Evolutionary conservation across 2,113 vertebrate genomes (phyloP).

Genomic region (Muscicapa adusta): DNA sequence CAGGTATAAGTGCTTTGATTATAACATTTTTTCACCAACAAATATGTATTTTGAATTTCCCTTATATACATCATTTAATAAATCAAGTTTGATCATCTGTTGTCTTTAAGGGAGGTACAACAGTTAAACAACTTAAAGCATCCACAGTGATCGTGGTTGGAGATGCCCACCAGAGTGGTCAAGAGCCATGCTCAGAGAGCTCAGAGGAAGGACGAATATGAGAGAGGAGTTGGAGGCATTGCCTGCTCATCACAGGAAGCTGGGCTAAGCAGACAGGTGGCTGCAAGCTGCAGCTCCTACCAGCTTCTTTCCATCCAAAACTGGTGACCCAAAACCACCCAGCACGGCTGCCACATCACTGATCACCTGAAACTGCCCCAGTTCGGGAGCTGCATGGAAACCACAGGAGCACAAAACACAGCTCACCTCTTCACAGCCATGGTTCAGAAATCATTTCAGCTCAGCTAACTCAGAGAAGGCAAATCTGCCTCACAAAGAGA

Average conservation of each 20-base stretch:
- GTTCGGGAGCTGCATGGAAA: neutral
- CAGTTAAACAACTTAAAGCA: neutral
- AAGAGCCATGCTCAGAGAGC: neutral
- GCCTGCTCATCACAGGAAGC: too few species aligned
- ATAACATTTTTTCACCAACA: neutral
- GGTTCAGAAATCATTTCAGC: neutral
- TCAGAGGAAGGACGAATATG: neutral
- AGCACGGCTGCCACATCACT: neutral
- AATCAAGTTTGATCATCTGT: neutral
- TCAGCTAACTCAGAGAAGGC: constrained; percentile 32
- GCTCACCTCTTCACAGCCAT: neutral
- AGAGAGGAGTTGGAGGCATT: neutral
- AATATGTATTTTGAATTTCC: neutral
- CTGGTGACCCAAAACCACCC: neutral
- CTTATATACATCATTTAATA: neutral
- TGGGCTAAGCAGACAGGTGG: neutral
- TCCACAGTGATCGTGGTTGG: neutral
- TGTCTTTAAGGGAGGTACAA: neutral
- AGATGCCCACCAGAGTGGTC: neutral
- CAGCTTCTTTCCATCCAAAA: neutral
- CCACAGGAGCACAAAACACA: neutral
- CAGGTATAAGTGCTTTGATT: neutral
- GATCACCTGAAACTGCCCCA: neutral
- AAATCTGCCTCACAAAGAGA: constrained; percentile 34
- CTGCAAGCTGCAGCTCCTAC: neutral